phyloP scores from a whole-genome alignment of 2,113 vertebrate species.

The Malurus alboscapulatus region DNA sequence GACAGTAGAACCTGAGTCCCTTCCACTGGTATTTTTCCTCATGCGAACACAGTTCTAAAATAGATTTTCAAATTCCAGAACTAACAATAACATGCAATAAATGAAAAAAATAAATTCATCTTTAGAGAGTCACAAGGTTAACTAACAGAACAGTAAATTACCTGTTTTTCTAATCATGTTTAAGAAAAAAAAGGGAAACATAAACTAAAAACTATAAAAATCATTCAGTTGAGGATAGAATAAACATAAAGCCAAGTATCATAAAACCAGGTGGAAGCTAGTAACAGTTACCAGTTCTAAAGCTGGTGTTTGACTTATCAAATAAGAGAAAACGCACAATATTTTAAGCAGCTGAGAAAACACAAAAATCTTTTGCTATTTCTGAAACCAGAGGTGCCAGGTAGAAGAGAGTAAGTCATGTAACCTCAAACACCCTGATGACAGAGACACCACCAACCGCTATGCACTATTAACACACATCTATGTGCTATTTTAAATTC shows the following conservation, averaged over 20 bases:
- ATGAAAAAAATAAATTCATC: not conserved
- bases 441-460: not conserved
- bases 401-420: not conserved
- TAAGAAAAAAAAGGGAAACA: not conserved
- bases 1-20: not conserved
- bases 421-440: not conserved
- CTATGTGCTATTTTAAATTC: not conserved
- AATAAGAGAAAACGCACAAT: not conserved
- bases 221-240: not conserved
- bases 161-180: not conserved
- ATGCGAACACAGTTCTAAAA: not conserved
- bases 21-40: not conserved
- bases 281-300: not conserved
- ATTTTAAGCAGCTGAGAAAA: not conserved
- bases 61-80: constrained; percentile 2
- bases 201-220: not conserved
- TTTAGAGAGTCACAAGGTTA: not conserved
- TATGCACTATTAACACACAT: not conserved
- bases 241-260: not conserved
- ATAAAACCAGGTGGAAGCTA: not conserved
- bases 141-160: not conserved
- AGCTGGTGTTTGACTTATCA: not conserved
- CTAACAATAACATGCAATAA: not conserved
- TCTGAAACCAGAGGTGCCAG: not conserved
- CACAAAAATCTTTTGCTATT: not conserved